Base-by-base conservation (phyloP, 2,888 invertebrate genomes). In the Dynastes grantii region DNA sequence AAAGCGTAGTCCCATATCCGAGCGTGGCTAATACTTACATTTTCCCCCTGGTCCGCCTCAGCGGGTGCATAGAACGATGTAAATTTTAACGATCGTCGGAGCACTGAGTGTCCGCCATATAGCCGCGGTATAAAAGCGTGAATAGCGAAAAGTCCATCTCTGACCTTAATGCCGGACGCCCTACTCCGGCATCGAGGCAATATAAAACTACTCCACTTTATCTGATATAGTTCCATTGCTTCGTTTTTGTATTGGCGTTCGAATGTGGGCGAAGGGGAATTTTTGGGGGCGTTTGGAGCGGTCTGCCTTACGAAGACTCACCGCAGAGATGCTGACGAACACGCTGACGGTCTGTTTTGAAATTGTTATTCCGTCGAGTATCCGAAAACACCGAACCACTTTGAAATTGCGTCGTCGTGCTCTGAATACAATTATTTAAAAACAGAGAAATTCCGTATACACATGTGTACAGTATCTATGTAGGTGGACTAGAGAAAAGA, bases 361-460 rank as follows among this genome's bases (percentile, higher is more conserved):
- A 76, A 76, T 76, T 76, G 68, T 58, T 76, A 76, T 76, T 76
- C 68, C 68, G 68, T 58, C 16, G 40, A 58, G 76, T 61, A 68
- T 55, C 45, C 65, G 40, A 76, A 76, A 76, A 68, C 76, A 76
- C 67, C 65, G 76, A 68, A 76, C 37, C 76, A 65, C 68, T 68
- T 76, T 53, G 76, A 58, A 76, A 68, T 68, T 68, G 76, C 40
- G 67, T 22, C n/a, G 37, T 27, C 76, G 68, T 68, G 68, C 37
- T 9, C 61, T 6, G 76, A 76, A 76, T 76, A 58, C 58, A 27
- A 58, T 76, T 76, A 76, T 68, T 49, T 53, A 58, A 68, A 58
- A 68, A 45, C 11, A 67, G 40, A 49, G 9, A 27, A 22, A 55
- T 55, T 16, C 8, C 8, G 27, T 22, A 22, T 22, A 22, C n/a